Percentiles rank a stretch among this genome's conserved stretches.
These are phyloP conservation scores for Siphamia tubifer DNA, from an alignment of 2,113 vertebrate species.

Conservation along the genomic window DNA sequence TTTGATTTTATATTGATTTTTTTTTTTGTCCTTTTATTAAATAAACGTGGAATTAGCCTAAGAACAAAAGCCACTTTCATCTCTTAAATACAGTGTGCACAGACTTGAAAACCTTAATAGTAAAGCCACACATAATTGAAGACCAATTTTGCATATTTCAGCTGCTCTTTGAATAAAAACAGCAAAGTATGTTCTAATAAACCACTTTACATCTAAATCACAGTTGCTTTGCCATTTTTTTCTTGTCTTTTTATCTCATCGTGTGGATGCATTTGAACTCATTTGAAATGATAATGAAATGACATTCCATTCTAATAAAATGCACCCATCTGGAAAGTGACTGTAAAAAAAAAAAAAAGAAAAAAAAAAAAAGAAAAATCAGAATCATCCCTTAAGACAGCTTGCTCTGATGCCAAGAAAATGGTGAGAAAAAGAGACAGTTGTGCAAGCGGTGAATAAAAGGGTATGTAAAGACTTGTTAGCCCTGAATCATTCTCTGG, in stretches of 20 bases:
- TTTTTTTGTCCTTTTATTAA: neutral
- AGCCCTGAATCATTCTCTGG: conserved; percentile 1
- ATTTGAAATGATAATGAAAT: conserved; percentile 48
- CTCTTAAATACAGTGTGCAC: neutral
- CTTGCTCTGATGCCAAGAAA: conserved; percentile 36
- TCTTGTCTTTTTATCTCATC: neutral
- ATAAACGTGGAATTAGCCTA: neutral
- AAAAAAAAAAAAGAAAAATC: no score
- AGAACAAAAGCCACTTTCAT: conserved; percentile 20
- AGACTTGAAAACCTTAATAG: conserved; percentile 23
- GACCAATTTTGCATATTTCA: conserved; percentile 29
- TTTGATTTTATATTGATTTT: conserved; percentile 36
- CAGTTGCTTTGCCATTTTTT: neutral
- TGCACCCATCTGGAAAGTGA: conserved; percentile 52
- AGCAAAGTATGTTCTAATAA: neutral
- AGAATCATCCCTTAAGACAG: conserved; percentile 37
- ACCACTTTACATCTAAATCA: conserved; percentile 1
- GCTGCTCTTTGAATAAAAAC: neutral
- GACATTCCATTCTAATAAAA: conserved; percentile 52
- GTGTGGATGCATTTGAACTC: conserved; percentile 18
- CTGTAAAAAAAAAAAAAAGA: conserved; percentile 46
- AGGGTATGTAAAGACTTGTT: conserved; percentile 37
- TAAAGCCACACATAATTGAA: conserved; percentile 23
- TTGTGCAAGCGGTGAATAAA: conserved; percentile 48
- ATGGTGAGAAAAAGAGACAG: conserved; percentile 48